Evolutionary conservation across 2,113 vertebrate genomes (phyloP).

Genomic region (Mormyrus lacerda): DNA sequence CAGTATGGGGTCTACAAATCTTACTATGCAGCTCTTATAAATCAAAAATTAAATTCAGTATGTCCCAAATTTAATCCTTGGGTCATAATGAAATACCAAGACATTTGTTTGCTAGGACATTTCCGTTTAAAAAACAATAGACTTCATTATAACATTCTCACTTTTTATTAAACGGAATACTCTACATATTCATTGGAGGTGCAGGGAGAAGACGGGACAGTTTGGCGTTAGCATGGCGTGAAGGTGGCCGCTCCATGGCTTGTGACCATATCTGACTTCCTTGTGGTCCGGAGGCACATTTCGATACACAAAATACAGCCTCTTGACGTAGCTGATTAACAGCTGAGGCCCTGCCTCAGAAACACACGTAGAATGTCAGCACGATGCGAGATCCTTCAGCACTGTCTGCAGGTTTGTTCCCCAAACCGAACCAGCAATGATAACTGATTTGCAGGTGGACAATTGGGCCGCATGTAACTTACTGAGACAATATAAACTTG

Average conservation of each 20-base stretch:
- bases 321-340: constrained; percentile 2
- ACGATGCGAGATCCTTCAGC: background rate
- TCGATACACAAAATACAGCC: constrained; percentile 9
- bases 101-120: background rate
- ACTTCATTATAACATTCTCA: background rate
- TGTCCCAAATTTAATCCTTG: background rate
- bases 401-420: background rate
- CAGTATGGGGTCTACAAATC: background rate
- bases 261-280: background rate
- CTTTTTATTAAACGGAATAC: background rate
- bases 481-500: background rate
- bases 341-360: background rate
- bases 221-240: background rate
- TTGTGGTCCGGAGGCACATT: background rate
- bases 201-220: background rate
- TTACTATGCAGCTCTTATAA: background rate
- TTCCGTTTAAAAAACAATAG: background rate
- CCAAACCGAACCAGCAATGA: background rate
- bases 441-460: background rate
- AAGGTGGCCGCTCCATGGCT: background rate
- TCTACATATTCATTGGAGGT: background rate
- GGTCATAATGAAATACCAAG: background rate
- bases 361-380: background rate
- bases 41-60: background rate
- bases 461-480: constrained; percentile 7